Base-by-base conservation (phyloP, 2,888 invertebrate species). In the Embidobia sp. region DNA sequence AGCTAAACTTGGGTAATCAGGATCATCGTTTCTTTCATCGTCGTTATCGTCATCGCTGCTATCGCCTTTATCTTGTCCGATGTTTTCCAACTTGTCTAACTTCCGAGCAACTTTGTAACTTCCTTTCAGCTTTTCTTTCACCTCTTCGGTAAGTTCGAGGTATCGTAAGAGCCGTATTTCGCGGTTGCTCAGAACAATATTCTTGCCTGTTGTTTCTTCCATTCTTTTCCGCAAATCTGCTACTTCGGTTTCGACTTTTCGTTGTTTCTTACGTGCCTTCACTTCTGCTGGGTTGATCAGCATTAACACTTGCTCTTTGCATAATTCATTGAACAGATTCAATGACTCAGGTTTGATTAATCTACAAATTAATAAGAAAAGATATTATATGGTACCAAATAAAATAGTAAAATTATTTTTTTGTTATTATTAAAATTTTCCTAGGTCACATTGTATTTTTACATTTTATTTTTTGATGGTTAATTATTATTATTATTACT, bases 191-290 rank as follows among this genome's bases (percentile, higher is more conserved):
- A 97, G 91, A 48, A 97, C 97, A 87, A 97, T 94, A 87, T 95
- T 96, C 86, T 95, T 96, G 27, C 90, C 90, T 42, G 94, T 94
- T 2, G 95, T 93, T 87, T 95, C 95, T 53, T 94, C 93, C 84
- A 97, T 90, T 90, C 97, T 96, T 46, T 92, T 92, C 84, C 96
- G 94, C 55, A 97, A 91, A 88, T 97, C 97, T n/a, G 94, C 92
- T 1, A 97, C 95, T 90, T 97, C 97, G 6, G 95, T 96, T 87
- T 96, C 96, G 10, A 97, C 95, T 91, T 97, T 97, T 64, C 97
- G 92, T 89, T 96, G 96, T 79, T 96, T 94, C 88, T 97, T 97
- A 66, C 95, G 93, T 82, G 94, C 91, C 90, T 97, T 96, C 0
- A 97, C 96, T 85, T 95, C 95, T 70, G 94, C 94, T 1, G 97